phyloP scores from a whole-genome alignment of 2,113 vertebrate genomes.

The Butorides virescens region DNA sequence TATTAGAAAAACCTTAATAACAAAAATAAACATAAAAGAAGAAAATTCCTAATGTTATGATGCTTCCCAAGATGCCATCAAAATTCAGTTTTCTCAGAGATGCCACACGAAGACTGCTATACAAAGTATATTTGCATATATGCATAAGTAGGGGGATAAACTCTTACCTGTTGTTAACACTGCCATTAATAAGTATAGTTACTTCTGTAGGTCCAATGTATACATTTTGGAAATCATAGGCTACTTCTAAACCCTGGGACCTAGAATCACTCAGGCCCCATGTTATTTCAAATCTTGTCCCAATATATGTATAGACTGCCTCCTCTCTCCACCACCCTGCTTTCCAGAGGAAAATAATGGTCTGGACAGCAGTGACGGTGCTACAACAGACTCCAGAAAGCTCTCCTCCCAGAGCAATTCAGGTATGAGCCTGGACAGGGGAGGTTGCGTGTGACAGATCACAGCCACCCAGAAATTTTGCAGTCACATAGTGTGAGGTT shows the following conservation, averaged over 20 bases:
- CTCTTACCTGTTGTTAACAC: neutral
- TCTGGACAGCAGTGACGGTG: neutral
- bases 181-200: neutral
- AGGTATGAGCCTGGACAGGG: neutral
- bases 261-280: neutral
- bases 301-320: neutral
- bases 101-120: neutral
- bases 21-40: neutral
- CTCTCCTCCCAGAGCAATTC: neutral
- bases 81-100: neutral
- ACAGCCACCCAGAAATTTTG: neutral
- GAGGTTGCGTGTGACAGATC: neutral
- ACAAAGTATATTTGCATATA: neutral
- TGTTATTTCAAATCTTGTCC: neutral
- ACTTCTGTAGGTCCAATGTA: neutral
- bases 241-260: neutral
- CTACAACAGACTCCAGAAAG: neutral
- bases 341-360: neutral
- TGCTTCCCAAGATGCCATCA: neutral
- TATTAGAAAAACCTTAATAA: neutral
- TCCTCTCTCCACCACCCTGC: neutral
- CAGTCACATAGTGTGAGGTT: neutral
- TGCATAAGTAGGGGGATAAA: fast-evolving
- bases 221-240: neutral
- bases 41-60: neutral